Conservation (phyloP, 2,113 vertebrate genomes). For the Montifringilla adamsi region DNA sequence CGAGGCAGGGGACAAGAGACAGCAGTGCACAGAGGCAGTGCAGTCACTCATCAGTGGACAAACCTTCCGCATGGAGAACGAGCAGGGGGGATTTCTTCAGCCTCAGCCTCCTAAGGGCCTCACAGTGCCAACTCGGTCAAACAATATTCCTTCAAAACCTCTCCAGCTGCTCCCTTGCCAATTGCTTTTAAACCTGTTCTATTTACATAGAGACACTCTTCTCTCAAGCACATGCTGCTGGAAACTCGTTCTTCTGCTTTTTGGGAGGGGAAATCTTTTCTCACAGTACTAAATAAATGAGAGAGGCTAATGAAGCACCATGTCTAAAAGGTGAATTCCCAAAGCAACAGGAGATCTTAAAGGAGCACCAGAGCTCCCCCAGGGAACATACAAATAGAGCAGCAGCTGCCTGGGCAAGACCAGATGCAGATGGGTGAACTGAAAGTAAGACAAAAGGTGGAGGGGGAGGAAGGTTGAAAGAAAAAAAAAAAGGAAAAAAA, state of each 20-base stretch:
- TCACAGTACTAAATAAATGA: constrained; percentile 54
- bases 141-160: constrained; percentile 46
- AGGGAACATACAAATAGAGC: constrained; percentile 41
- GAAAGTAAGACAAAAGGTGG: constrained; percentile 25
- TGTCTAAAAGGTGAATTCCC: constrained; percentile 64
- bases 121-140: background rate
- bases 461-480: background rate
- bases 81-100: background rate
- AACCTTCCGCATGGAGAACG: background rate
- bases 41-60: rapidly evolving
- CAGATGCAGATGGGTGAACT: constrained; percentile 46
- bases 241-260: constrained; percentile 59
- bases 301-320: constrained; percentile 48
- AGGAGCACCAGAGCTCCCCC: constrained; percentile 15
- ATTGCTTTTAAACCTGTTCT: constrained; percentile 41
- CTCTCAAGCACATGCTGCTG: constrained; percentile 7
- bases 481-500: background rate
- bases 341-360: constrained; percentile 54
- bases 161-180: constrained; percentile 26
- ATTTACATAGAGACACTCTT: constrained; percentile 35
- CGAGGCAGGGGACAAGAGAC: background rate
- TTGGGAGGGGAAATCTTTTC: constrained; percentile 52
- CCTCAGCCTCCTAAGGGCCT: background rate
- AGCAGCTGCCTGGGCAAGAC: constrained; percentile 47
- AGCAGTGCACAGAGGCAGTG: background rate